A percentile compares a stretch with the other conserved stretches of the same genome.
Evolutionary conservation across 2,113 vertebrate species (phyloP).

Genomic region (Catharus bicknelli): DNA sequence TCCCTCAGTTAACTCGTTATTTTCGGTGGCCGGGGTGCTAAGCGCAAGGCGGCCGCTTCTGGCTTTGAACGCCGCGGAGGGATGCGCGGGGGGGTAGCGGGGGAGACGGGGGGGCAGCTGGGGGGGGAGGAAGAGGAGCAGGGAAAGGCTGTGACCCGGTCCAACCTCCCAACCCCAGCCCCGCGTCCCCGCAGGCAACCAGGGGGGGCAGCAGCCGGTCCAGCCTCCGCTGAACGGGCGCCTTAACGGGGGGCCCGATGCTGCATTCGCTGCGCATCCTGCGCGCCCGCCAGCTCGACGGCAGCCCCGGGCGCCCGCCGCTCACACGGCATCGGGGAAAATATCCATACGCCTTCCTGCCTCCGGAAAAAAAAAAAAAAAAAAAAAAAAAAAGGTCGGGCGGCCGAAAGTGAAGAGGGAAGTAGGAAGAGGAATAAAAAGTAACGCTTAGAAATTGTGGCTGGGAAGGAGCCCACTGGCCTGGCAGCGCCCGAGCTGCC

Average conservation of each 20-base stretch:
- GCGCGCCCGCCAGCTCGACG: background rate
- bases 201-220: constrained; percentile 24
- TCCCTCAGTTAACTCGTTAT: constrained; percentile 60
- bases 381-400: background rate
- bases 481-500: background rate
- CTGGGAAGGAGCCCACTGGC: constrained; percentile 21
- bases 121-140: background rate
- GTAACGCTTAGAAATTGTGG: constrained; percentile 24
- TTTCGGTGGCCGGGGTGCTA: constrained; percentile 1
- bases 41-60: background rate
- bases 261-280: constrained; percentile 31
- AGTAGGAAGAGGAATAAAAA: constrained; percentile 59
- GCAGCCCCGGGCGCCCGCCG: background rate
- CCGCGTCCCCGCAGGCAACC: constrained; percentile 26
- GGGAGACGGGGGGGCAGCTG: too few species aligned
- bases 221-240: constrained; percentile 17
- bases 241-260: constrained; percentile 4
- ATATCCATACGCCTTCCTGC: background rate
- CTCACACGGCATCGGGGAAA: background rate
- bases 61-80: constrained; percentile 5
- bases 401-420: constrained; percentile 35
- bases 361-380: background rate
- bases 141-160: constrained; percentile 26
- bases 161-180: constrained; percentile 43
- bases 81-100: background rate